phyloP scores from a whole-genome alignment of 2,888 invertebrate genomes.

The Tanytarsus gracilentus region DNA sequence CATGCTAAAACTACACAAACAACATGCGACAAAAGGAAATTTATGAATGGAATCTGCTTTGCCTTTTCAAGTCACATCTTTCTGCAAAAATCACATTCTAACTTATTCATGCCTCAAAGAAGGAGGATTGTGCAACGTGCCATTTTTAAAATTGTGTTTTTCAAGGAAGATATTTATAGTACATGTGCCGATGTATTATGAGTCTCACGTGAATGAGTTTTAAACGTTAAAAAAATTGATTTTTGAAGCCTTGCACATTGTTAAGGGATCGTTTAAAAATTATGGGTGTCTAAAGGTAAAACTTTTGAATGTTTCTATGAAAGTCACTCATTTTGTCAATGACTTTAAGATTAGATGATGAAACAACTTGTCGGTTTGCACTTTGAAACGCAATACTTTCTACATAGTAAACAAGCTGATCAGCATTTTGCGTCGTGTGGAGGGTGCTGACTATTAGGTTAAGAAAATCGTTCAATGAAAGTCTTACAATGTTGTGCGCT shows the following conservation, averaged over 20 bases:
- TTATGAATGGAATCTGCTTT: neutral
- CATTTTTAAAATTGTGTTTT: neutral
- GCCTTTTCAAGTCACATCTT: neutral
- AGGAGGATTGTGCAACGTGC: conserved; percentile 6
- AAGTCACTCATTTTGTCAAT: too few relatives aligned
- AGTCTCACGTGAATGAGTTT: neutral
- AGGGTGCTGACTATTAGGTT: neutral
- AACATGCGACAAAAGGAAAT: neutral
- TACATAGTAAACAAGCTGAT: conserved; percentile 1
- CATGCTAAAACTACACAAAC: too few relatives aligned
- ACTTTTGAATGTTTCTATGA: too few relatives aligned
- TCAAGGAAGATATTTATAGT: conserved; percentile 12
- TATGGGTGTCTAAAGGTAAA: too few relatives aligned
- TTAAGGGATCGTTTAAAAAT: neutral
- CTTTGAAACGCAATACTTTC: too few relatives aligned
- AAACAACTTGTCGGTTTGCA: too few relatives aligned
- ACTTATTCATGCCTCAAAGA: neutral
- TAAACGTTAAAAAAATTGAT: neutral
- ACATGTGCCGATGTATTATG: neutral
- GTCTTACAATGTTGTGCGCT: neutral
- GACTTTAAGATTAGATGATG: too few relatives aligned
- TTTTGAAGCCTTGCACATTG: neutral
- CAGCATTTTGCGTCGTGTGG: neutral
- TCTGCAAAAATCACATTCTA: neutral
- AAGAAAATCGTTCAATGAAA: neutral